Evolutionary conservation across 2,113 vertebrate species (phyloP).

Genomic region (Apistogramma diplotaenia): DNA sequence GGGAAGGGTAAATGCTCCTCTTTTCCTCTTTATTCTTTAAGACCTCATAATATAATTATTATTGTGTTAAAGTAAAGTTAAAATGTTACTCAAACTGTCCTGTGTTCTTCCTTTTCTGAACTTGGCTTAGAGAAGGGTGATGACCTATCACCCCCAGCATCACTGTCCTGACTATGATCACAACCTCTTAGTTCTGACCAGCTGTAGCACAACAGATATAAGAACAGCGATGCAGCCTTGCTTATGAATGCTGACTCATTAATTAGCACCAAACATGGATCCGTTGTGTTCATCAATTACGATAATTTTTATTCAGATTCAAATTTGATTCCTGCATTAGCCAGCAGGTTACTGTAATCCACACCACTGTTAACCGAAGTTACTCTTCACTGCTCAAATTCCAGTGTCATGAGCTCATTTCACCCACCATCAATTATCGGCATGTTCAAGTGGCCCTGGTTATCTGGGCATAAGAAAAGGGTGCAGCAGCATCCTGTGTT

Average conservation of each 20-base stretch:
- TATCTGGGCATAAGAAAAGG: no score
- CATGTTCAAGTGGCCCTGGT: no score
- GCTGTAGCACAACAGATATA: neutral
- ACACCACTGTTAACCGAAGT: no score
- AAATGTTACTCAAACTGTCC: neutral
- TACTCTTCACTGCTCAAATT: no score
- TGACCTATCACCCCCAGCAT: neutral
- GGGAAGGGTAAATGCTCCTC: neutral
- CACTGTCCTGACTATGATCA: neutral
- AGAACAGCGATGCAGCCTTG: neutral
- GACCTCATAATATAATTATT: conserved; percentile 7
- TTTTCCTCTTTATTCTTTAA: neutral
- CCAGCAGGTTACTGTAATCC: no score
- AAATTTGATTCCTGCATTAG: no score
- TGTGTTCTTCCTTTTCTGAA: neutral
- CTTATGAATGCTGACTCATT: neutral
- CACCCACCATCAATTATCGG: no score
- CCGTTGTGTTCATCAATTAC: neutral
- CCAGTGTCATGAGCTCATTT: no score
- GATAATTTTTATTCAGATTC: no score
- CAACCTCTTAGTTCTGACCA: no score
- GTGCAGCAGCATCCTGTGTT: no score
- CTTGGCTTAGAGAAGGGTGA: neutral
- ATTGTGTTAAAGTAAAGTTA: neutral
- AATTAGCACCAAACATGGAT: neutral